Evolutionary conservation across 2,797 vertebrate genomes (phyloP).

Genomic region (Prionace glauca): DNA sequence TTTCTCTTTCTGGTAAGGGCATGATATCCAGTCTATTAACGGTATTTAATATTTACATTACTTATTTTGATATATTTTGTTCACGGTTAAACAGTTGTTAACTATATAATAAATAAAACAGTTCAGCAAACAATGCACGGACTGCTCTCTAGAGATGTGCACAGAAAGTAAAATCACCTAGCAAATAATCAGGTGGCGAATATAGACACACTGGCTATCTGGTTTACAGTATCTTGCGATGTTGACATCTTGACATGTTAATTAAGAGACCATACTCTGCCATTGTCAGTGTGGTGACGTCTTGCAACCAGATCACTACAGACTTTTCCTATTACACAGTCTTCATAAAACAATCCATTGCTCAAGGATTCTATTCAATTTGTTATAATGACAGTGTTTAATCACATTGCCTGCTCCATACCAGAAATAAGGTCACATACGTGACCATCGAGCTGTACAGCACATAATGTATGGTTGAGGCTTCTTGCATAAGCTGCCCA

Average conservation of each 20-base stretch:
- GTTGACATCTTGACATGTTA: slow-evolving; percentile 58
- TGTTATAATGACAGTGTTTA: slow-evolving; percentile 71
- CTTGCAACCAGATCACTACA: slow-evolving; percentile 57
- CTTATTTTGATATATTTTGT: background rate
- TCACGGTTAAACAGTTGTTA: background rate
- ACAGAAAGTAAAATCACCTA: background rate
- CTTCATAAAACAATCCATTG: slow-evolving; percentile 62
- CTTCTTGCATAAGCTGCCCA: slow-evolving; percentile 49
- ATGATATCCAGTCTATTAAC: background rate
- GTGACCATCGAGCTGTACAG: slow-evolving; percentile 60
- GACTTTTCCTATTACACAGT: slow-evolving; percentile 52
- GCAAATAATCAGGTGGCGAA: slow-evolving; percentile 1
- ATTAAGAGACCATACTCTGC: slow-evolving; percentile 58
- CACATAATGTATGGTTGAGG: slow-evolving; percentile 62
- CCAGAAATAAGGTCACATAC: slow-evolving; percentile 66
- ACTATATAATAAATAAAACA: background rate
- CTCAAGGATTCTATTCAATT: slow-evolving; percentile 63
- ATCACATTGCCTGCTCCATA: slow-evolving; percentile 55
- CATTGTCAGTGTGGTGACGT: slow-evolving; percentile 50
- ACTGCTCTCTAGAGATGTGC: background rate
- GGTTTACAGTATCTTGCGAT: slow-evolving; percentile 40
- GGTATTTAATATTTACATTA: background rate
- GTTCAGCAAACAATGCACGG: background rate
- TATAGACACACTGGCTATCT: slow-evolving; percentile 13
- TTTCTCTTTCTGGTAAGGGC: background rate